Conservation (phyloP, 2,888 invertebrate species). For the Calephelis perditalis region DNA sequence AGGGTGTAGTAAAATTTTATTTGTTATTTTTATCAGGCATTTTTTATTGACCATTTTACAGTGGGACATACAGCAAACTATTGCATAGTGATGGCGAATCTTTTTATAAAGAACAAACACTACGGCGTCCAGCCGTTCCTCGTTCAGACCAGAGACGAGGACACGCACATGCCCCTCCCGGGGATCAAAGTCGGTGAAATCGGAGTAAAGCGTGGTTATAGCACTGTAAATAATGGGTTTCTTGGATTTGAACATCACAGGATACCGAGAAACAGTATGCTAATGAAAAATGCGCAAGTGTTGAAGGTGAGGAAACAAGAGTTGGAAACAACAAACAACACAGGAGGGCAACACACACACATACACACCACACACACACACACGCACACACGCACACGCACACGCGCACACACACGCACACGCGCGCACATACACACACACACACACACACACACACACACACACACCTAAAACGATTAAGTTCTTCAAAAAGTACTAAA, state of each 20-base stretch:
- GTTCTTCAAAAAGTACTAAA: no score
- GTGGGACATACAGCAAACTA: slow-evolving; percentile 93
- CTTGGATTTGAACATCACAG: slow-evolving; percentile 79
- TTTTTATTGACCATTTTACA: slow-evolving; percentile 47
- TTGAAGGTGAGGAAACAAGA: slow-evolving; percentile 24
- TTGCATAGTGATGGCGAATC: slow-evolving; percentile 92
- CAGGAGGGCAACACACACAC: no score
- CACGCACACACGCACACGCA: no score
- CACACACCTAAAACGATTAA: no score
- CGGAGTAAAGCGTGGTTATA: slow-evolving; percentile 92
- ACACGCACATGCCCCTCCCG: slow-evolving; percentile 88
- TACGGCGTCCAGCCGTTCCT: slow-evolving; percentile 92
- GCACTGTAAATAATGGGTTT: slow-evolving; percentile 83
- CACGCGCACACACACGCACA: no score
- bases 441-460: no score
- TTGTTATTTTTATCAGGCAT: no score
- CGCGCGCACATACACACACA: no score
- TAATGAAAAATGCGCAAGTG: slow-evolving; percentile 93
- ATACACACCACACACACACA: no score
- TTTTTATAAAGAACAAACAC: slow-evolving; percentile 85
- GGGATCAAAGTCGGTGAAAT: slow-evolving; percentile 94
- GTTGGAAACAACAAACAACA: no score
- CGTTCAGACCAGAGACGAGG: slow-evolving; percentile 89
- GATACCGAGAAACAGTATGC: slow-evolving; percentile 88
- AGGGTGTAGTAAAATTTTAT: no score